Percentiles rank a stretch among this genome's conserved stretches.
phyloP scores from a whole-genome alignment of 2,888 invertebrate genomes.

The Isoperla grammatica region DNA sequence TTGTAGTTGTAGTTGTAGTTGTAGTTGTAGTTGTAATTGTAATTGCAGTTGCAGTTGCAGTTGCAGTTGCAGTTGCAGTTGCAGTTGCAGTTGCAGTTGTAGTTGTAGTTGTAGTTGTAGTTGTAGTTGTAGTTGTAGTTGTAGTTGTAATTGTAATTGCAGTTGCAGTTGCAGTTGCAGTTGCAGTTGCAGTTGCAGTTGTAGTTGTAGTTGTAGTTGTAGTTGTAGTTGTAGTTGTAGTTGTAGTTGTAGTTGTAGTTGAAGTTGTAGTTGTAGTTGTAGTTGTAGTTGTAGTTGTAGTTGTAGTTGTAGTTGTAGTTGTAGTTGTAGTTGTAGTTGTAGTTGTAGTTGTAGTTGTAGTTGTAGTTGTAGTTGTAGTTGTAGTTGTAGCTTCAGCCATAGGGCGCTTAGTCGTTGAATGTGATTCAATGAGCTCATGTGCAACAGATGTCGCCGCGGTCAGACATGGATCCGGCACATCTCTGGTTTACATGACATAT shows the following conservation, averaged over 20 bases:
- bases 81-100: background rate
- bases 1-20: background rate
- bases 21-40: no score
- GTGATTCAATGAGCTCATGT: no score
- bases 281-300: background rate
- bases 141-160: no score
- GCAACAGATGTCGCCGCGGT: no score
- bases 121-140: background rate
- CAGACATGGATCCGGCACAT: no score
- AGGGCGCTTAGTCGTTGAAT: no score
- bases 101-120: background rate
- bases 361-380: background rate
- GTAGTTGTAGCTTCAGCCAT: background rate
- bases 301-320: background rate
- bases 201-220: background rate
- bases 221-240: background rate
- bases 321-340: background rate
- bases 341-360: background rate
- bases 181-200: background rate
- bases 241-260: background rate
- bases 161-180: no score
- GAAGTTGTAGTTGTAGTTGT: background rate
- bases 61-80: background rate
- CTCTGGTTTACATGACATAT: no score
- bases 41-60: no score